phyloP scores from a whole-genome alignment of 1,140 invertebrate species.

The Lordiphosa collinella region DNA sequence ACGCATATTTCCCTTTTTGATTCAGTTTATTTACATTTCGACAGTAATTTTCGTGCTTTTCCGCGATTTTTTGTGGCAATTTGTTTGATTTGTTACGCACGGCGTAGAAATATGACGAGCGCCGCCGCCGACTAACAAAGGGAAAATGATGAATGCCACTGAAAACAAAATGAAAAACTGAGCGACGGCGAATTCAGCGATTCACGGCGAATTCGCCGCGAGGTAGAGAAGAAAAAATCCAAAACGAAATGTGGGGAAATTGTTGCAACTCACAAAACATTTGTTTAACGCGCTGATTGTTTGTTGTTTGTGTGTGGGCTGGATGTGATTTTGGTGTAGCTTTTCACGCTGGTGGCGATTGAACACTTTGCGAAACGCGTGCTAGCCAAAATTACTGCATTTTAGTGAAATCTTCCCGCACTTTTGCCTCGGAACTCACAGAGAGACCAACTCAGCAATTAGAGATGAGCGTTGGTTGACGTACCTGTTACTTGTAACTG shows the following conservation, averaged over 20 bases:
- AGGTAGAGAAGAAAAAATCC: slow-evolving; percentile 71
- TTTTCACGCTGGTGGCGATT: neutral
- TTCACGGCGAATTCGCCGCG: too few species aligned
- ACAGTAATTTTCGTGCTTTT: slow-evolving; percentile 41
- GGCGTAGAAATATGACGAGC: slow-evolving; percentile 49
- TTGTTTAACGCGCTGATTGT: neutral
- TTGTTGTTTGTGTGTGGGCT: too few species aligned
- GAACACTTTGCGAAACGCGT: slow-evolving; percentile 7
- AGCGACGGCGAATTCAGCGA: too few species aligned
- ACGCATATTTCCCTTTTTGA: slow-evolving; percentile 53
- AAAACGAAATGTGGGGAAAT: slow-evolving; percentile 57
- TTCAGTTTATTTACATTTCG: slow-evolving; percentile 67
- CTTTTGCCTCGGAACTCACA: slow-evolving; percentile 15
- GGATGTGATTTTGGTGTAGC: neutral
- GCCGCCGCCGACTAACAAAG: slow-evolving; percentile 70
- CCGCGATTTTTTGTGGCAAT: slow-evolving; percentile 37
- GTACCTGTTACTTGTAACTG: too few species aligned
- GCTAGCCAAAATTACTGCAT: slow-evolving; percentile 11
- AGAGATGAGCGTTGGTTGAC: neutral
- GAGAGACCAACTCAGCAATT: too few species aligned
- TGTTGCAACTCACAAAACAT: slow-evolving; percentile 36
- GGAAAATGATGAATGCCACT: slow-evolving; percentile 73
- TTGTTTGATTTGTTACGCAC: slow-evolving; percentile 66
- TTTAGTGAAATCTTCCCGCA: slow-evolving; percentile 37
- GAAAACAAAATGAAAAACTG: too few species aligned